Evolutionary conservation across 23 tunicate genomes (phyloP).

Genomic region (Trididemnum clinides): DNA sequence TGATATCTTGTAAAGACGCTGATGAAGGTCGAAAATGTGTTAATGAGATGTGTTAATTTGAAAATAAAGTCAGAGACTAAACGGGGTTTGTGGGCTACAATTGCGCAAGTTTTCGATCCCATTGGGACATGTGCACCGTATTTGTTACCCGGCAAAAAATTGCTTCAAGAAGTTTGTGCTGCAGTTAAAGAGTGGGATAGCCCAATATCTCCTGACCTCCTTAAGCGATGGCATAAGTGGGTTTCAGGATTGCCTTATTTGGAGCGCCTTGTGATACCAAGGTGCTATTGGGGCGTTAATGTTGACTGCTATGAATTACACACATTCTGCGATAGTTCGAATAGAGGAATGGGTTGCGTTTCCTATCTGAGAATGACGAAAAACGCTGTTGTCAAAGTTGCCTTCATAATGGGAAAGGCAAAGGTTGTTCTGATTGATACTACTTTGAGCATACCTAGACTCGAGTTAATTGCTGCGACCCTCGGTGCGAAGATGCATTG

Average conservation of each 20-base stretch:
- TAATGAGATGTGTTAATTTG: background rate
- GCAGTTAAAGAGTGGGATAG: conserved; percentile 10
- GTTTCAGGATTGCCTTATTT: background rate
- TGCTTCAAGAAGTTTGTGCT: background rate
- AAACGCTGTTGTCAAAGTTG: background rate
- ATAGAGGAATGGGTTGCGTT: conserved; percentile 3
- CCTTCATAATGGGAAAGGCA: conserved; percentile 21
- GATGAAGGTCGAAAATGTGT: background rate
- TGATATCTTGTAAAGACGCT: background rate
- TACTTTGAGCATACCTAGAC: conserved; percentile 1
- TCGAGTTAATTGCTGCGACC: conserved; percentile 13
- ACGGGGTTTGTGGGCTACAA: conserved; percentile 24
- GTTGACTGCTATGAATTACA: conserved; percentile 7
- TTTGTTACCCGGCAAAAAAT: background rate
- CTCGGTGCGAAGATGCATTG: conserved; percentile 19
- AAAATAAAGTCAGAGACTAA: background rate
- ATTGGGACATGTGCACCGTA: conserved; percentile 18
- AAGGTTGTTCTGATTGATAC: conserved; percentile 1
- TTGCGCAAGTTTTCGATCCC: conserved; percentile 13
- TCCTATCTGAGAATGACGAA: conserved; percentile 12
- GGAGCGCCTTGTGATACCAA: background rate
- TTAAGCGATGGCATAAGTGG: conserved; percentile 9
- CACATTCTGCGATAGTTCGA: conserved; percentile 1
- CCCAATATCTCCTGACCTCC: background rate
- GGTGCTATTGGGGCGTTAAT: background rate